Evolutionary conservation across 2,797 vertebrate species (phyloP).

Genomic region (Steatocranus sp.): DNA sequence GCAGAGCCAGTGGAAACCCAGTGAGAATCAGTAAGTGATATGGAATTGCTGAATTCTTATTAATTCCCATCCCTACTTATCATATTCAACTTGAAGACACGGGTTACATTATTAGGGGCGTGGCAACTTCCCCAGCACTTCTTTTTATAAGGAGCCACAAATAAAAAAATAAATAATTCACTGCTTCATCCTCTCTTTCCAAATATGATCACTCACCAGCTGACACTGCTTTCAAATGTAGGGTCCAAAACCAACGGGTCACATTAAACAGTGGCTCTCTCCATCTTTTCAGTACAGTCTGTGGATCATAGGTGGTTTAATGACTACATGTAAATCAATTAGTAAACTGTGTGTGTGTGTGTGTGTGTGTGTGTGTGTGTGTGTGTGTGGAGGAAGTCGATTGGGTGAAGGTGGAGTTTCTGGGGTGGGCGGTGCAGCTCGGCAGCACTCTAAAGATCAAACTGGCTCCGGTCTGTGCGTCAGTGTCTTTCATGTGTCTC

Average conservation of each 20-base stretch:
- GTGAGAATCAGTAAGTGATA: neutral
- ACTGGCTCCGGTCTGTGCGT: neutral
- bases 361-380: neutral
- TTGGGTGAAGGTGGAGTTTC: conserved; percentile 6
- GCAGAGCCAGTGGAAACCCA: fast-evolving
- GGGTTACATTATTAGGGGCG: neutral
- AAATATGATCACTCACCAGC: neutral
- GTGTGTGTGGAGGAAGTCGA: neutral
- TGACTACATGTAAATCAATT: neutral
- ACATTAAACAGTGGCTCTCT: neutral
- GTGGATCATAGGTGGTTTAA: neutral
- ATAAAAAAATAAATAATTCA: neutral
- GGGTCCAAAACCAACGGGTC: neutral
- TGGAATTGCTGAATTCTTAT: fast-evolving
- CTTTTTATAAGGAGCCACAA: fast-evolving
- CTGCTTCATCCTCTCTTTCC: neutral
- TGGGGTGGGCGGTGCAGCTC: neutral
- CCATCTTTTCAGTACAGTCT: neutral
- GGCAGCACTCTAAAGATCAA: neutral
- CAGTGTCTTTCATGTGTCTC: too few relatives aligned
- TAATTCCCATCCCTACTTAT: neutral
- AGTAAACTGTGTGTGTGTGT: neutral
- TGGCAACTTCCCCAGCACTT: neutral
- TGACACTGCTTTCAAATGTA: neutral
- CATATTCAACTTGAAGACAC: neutral